Conservation (phyloP, 1,140 invertebrate genomes). For the Drosophila asahinai region DNA sequence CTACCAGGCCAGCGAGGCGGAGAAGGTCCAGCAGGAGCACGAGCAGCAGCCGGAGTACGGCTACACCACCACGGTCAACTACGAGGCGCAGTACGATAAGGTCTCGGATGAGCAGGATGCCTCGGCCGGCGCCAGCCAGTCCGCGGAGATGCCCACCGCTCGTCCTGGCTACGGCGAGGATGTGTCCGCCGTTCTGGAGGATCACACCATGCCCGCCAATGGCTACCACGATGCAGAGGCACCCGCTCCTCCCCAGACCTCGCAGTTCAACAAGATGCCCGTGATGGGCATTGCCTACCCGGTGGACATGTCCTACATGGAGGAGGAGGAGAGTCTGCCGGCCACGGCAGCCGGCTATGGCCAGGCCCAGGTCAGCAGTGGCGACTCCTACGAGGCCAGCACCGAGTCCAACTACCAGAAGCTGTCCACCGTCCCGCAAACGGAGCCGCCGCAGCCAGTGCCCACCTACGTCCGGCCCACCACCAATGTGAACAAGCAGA, state of each 20-base stretch:
- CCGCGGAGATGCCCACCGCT: slow-evolving; percentile 54
- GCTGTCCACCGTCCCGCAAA: slow-evolving; percentile 56
- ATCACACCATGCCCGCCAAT: slow-evolving; percentile 73
- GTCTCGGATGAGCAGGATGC: slow-evolving; percentile 59
- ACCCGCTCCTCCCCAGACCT: slow-evolving; percentile 58
- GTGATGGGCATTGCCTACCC: slow-evolving; percentile 78
- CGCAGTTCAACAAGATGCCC: slow-evolving; percentile 82
- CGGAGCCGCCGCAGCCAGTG: slow-evolving; percentile 45
- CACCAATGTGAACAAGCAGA: slow-evolving; percentile 48
- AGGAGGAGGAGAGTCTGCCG: slow-evolving; percentile 54
- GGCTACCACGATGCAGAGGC: slow-evolving; percentile 66
- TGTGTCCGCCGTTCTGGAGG: slow-evolving; percentile 60
- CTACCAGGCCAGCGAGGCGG: slow-evolving; percentile 44
- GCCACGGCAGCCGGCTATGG: slow-evolving; percentile 31
- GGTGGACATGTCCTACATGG: slow-evolving; percentile 77
- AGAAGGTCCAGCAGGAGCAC: slow-evolving; percentile 44
- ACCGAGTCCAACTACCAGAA: slow-evolving; percentile 63
- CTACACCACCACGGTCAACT: slow-evolving; percentile 58
- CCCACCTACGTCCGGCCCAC: slow-evolving; percentile 63
- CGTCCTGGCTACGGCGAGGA: slow-evolving; percentile 64
- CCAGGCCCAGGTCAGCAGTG: slow-evolving; percentile 26
- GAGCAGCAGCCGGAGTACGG: slow-evolving; percentile 52
- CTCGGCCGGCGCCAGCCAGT: slow-evolving; percentile 36
- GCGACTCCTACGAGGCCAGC: slow-evolving; percentile 55
- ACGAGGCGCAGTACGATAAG: slow-evolving; percentile 56